Evolutionary conservation across 2,888 invertebrate species (phyloP).

Genomic region (Callosobruchus maculatus): DNA sequence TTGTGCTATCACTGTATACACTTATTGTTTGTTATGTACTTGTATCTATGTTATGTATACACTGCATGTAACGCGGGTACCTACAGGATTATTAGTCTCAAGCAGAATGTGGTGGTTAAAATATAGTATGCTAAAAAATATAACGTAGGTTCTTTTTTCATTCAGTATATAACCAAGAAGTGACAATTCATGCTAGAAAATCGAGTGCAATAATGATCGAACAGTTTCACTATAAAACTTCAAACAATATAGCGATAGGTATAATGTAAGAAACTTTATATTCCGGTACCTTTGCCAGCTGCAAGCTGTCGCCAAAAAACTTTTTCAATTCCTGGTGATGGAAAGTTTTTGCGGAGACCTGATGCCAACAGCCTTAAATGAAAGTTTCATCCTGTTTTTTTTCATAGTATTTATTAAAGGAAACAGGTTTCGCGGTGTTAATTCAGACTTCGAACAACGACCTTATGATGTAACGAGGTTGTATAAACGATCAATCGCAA

Average conservation of each 20-base stretch:
- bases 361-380: not conserved
- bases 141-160: too few species aligned
- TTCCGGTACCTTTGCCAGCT: not conserved
- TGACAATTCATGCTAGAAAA: too few species aligned
- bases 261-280: not conserved
- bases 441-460: not conserved
- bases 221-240: not conserved
- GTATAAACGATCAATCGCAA: not conserved
- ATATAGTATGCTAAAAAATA: too few species aligned
- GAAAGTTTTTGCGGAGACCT: not conserved
- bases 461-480: not conserved
- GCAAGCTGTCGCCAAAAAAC: not conserved
- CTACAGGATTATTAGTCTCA: too few species aligned
- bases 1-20: too few species aligned
- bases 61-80: too few species aligned
- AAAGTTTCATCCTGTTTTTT: not conserved
- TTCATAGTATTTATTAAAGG: not conserved
- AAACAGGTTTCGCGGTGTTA: not conserved
- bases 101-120: too few species aligned
- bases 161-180: too few species aligned
- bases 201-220: too few species aligned
- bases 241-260: not conserved
- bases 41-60: too few species aligned
- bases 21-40: too few species aligned
- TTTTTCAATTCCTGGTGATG: not conserved